phyloP scores from a whole-genome alignment of 2,797 vertebrate genomes.

The Sylvia borin region DNA sequence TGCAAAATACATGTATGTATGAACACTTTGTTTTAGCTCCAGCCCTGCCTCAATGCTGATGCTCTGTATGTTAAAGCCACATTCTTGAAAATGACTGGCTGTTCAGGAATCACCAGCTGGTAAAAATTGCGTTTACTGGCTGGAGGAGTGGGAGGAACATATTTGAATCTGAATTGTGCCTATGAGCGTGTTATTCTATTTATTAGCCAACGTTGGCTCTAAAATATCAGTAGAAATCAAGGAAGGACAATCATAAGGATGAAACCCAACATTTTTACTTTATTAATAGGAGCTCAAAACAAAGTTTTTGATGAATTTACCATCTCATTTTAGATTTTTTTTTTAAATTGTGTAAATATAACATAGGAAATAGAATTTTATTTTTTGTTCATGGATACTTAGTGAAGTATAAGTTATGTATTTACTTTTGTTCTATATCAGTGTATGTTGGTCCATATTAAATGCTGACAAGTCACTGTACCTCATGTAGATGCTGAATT shows the following conservation, averaged over 20 bases:
- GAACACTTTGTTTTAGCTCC: conserved; percentile 96
- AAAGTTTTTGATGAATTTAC: conserved; percentile 84
- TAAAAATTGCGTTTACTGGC: conserved; percentile 81
- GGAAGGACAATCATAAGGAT: conserved; percentile 89
- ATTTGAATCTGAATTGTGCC: conserved; percentile 87
- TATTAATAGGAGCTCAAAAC: conserved; percentile 85
- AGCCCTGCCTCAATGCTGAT: conserved; percentile 85
- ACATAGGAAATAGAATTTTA: conserved; percentile 97
- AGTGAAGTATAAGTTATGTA: conserved; percentile 97
- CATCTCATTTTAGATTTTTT: conserved; percentile 89
- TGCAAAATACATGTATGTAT: conserved; percentile 95
- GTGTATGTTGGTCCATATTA: conserved; percentile 87
- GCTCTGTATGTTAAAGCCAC: conserved; percentile 80
- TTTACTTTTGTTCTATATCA: conserved; percentile 84
- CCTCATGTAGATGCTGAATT: conserved; percentile 88
- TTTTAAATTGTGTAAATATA: conserved; percentile 96
- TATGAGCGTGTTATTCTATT: conserved; percentile 90
- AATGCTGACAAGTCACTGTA: conserved; percentile 90
- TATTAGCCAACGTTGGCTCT: conserved; percentile 95
- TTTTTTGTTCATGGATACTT: conserved; percentile 94
- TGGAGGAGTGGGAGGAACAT: conserved; percentile 83
- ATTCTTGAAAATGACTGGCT: conserved; percentile 81
- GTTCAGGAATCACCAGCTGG: conserved; percentile 82
- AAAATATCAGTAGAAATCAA: conserved; percentile 88
- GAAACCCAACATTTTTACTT: conserved; percentile 71